Evolutionary conservation across 2,888 invertebrate species (phyloP), one percentile per base, ranked within the genome.

Genomic region (Macaria liturata): DNA sequence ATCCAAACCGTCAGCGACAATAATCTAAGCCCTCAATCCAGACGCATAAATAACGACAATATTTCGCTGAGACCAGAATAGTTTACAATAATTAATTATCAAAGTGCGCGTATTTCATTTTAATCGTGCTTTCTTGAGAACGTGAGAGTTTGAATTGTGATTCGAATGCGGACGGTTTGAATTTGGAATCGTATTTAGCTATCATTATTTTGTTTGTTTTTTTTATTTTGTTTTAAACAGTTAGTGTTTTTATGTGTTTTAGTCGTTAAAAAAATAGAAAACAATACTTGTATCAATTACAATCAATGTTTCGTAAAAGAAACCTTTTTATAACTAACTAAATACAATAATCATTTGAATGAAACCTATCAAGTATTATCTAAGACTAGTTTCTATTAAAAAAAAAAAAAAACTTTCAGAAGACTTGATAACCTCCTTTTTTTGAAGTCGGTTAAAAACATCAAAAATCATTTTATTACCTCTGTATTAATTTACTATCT

Each of bases 41-140:
- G 83, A 80, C 84, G 66, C 81, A 88, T 89, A 86, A 88, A 88
- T 88, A 77, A 88, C 80, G 79, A 82, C 77, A 84, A 85, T 87
- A 86, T 86, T 85, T 88, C 84, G 81, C 78, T 80, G 78, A 9
- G 50, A 60, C 76, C 76, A 61, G 78, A 80, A 81, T 80, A 79
- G 79, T 78, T 68, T 69, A 72, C 75, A 80, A 78, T 84, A 67
- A 88, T 86, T 89, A 89, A 89, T 90, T 87, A 84, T 60, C 52
- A 84, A 59, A 47, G 62, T 65, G 75, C 67, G 71, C 77, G 80
- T 85, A 83, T 83, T 84, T 86, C 84, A 86, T 87, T 83, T 83
- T 86, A 83, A 84, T 83, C 84, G 84, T 75, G 73, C 75, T 81
- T 83, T 84, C 83, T 75, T 71, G 79, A 75, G 8, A 79, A 81